These are phyloP conservation scores for Thamnophis elegans DNA, from an alignment of 2,797 vertebrate species.

Conservation along the genomic window DNA sequence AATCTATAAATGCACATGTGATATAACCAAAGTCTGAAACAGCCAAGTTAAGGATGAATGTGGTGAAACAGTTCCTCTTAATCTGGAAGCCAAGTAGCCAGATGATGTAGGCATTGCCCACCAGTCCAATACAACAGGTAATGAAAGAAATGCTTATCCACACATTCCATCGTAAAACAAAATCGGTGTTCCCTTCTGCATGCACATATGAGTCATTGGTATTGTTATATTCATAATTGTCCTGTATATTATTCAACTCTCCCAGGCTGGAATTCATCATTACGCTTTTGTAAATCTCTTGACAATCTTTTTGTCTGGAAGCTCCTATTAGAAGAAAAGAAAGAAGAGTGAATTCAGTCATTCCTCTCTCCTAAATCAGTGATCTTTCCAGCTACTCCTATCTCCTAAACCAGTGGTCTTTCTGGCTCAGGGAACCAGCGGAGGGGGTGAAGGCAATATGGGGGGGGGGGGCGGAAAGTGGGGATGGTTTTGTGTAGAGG, in stretches of 20 bases:
- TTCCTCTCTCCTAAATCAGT: not conserved
- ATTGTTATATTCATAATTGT: not conserved
- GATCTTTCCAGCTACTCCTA: no score
- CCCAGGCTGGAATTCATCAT: not conserved
- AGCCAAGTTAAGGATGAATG: not conserved
- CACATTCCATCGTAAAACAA: rapidly evolving
- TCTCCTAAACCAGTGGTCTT: no score
- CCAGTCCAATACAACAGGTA: not conserved
- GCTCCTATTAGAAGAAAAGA: not conserved
- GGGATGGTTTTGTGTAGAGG: no score
- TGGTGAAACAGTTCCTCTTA: not conserved
- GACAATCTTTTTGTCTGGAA: not conserved
- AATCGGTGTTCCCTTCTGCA: rapidly evolving
- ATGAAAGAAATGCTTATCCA: not conserved
- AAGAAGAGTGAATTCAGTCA: not conserved
- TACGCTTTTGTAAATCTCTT: not conserved
- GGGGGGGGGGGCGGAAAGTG: no score
- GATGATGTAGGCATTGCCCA: not conserved
- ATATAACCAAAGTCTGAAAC: not conserved
- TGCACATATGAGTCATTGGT: no score
- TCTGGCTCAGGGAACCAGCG: no score
- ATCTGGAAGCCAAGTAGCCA: not conserved
- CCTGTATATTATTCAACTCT: rapidly evolving
- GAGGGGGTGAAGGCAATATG: no score
- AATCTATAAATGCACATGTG: rapidly evolving